phyloP scores from a whole-genome alignment of 1,140 invertebrate species.

The Hylaeus anthracinus region DNA sequence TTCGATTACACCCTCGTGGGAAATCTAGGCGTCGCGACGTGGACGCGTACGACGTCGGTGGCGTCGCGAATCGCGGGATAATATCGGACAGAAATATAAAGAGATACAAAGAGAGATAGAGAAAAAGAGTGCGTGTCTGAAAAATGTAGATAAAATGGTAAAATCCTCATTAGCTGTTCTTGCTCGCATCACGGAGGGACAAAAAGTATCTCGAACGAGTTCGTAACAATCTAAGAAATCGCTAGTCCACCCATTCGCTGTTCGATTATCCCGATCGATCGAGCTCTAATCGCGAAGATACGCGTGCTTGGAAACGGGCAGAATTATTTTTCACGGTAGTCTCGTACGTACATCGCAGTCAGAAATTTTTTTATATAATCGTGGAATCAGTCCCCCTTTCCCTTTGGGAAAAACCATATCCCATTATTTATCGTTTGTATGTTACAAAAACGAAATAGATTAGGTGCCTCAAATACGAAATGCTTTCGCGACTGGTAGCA shows the following conservation, averaged over 20 bases:
- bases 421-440: background rate
- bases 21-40: constrained; percentile 22
- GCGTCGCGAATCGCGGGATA: constrained; percentile 28
- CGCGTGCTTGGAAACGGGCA: background rate
- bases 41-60: constrained; percentile 33
- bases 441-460: background rate
- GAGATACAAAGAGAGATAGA: constrained; percentile 49
- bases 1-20: constrained; percentile 1
- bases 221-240: constrained; percentile 51
- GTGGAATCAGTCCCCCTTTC: too few species aligned
- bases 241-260: constrained; percentile 23
- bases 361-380: too few species aligned
- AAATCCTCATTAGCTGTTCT: constrained; percentile 27
- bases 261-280: constrained; percentile 29
- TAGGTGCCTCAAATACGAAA: too few species aligned
- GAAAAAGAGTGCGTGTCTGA: constrained; percentile 52
- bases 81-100: constrained; percentile 46
- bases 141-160: constrained; percentile 54
- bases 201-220: constrained; percentile 38
- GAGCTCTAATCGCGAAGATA: background rate
- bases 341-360: background rate
- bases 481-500: background rate
- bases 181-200: constrained; percentile 43
- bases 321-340: background rate
- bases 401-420: too few species aligned